Evolutionary conservation across 30 jellyfish, hydroid and myxozoan species (phyloP).

Genomic region (Clytia hemisphaerica): DNA sequence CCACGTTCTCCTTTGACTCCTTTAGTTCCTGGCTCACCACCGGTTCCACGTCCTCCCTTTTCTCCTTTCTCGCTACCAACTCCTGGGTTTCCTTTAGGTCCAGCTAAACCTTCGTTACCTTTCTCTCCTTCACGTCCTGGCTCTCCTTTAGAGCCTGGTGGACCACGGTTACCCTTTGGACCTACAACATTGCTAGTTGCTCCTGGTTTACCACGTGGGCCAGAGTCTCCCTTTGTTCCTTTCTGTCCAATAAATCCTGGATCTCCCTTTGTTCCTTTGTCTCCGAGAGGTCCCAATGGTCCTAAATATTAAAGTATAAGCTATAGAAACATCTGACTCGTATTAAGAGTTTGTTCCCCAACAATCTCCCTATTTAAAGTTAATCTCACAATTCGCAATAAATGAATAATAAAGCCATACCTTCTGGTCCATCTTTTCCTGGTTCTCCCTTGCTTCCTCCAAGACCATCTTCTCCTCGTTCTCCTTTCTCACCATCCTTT

Average conservation of each 20-base stretch:
- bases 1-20: conserved; percentile 62
- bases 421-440: conserved; percentile 58
- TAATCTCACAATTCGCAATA: background rate
- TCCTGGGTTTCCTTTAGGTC: conserved; percentile 34
- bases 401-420: conserved; percentile 28
- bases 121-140: conserved; percentile 54
- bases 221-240: conserved; percentile 83
- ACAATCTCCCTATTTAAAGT: background rate
- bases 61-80: conserved; percentile 25
- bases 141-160: conserved; percentile 66
- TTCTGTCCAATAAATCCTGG: conserved; percentile 57
- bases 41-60: conserved; percentile 16
- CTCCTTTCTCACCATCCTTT: conserved; percentile 49
- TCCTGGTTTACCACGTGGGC: conserved; percentile 78
- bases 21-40: conserved; percentile 18
- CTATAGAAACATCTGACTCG: background rate
- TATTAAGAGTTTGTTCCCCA: background rate
- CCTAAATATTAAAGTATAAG: conserved; percentile 38
- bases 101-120: conserved; percentile 31
- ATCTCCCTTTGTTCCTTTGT: conserved; percentile 21
- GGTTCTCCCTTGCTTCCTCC: conserved; percentile 53
- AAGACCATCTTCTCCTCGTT: conserved; percentile 18
- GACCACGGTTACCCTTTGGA: conserved; percentile 91
- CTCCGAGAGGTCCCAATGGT: conserved; percentile 55
- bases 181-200: conserved; percentile 73